phyloP scores from a whole-genome alignment of 2,797 vertebrate genomes.

The Pseudochaenichthys georgianus region DNA sequence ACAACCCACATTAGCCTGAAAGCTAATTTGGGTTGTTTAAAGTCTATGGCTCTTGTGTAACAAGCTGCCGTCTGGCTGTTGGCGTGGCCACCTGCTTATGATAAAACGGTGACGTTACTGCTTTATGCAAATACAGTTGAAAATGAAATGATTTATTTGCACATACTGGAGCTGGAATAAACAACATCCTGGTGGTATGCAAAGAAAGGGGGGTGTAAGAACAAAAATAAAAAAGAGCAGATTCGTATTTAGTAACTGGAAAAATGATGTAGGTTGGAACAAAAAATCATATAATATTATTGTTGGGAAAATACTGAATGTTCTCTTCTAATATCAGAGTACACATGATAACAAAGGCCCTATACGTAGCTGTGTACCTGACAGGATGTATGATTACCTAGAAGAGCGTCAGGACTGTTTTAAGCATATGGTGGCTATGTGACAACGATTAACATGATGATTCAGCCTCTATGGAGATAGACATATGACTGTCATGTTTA shows the following conservation, averaged over 20 bases:
- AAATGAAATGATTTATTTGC: constrained; percentile 4
- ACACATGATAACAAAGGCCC: too few relatives aligned
- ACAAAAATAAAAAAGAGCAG: not conserved
- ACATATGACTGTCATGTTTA: too few relatives aligned
- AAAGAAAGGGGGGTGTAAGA: not conserved
- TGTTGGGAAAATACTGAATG: not conserved
- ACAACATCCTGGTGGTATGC: not conserved
- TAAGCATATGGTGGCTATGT: too few relatives aligned
- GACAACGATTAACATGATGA: too few relatives aligned
- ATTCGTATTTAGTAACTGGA: not conserved
- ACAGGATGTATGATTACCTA: too few relatives aligned
- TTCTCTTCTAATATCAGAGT: too few relatives aligned
- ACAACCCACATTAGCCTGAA: not conserved
- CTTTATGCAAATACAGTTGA: not conserved
- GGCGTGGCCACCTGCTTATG: not conserved
- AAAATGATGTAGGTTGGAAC: not conserved
- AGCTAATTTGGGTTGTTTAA: not conserved
- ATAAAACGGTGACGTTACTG: not conserved
- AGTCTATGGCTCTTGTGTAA: not conserved
- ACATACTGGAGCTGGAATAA: not conserved
- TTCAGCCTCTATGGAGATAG: too few relatives aligned
- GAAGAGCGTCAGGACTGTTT: too few relatives aligned
- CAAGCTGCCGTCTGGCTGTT: constrained; percentile 15
- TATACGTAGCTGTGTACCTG: too few relatives aligned
- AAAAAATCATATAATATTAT: not conserved